Conservation (phyloP, 2,888 invertebrate genomes). For the Hecatera dysodea region DNA sequence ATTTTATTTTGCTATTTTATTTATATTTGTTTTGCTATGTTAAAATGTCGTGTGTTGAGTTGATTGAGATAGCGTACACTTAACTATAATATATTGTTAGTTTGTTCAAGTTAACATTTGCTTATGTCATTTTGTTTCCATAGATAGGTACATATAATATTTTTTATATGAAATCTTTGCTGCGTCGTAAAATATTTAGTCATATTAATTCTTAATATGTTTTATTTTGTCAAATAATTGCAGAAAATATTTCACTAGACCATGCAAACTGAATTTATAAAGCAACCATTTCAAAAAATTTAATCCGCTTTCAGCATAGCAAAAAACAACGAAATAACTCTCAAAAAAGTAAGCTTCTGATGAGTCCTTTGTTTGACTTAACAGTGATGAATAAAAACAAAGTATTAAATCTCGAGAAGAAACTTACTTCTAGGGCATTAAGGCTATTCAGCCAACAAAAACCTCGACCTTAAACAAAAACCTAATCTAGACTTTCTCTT, state of each 20-base stretch:
- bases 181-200: background rate
- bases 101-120: background rate
- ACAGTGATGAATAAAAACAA: constrained; percentile 20
- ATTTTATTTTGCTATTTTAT: constrained; percentile 48
- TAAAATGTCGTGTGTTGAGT: background rate
- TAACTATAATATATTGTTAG: background rate
- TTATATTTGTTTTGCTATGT: background rate
- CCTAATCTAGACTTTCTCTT: constrained; percentile 50
- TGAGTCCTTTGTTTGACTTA: constrained; percentile 6
- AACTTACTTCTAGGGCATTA: constrained; percentile 34
- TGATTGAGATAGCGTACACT: background rate
- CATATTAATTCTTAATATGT: background rate
- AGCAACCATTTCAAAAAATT: background rate
- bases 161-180: too few relatives aligned
- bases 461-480: constrained; percentile 50
- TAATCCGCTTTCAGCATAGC: background rate
- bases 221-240: background rate
- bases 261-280: background rate
- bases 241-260: background rate
- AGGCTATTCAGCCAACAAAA: constrained; percentile 36
- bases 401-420: constrained; percentile 32
- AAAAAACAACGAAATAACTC: background rate
- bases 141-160: background rate
- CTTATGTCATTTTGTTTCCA: background rate
- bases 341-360: background rate